Base-by-base conservation (phyloP, 1,140 invertebrate genomes). In the Psix sp. region DNA sequence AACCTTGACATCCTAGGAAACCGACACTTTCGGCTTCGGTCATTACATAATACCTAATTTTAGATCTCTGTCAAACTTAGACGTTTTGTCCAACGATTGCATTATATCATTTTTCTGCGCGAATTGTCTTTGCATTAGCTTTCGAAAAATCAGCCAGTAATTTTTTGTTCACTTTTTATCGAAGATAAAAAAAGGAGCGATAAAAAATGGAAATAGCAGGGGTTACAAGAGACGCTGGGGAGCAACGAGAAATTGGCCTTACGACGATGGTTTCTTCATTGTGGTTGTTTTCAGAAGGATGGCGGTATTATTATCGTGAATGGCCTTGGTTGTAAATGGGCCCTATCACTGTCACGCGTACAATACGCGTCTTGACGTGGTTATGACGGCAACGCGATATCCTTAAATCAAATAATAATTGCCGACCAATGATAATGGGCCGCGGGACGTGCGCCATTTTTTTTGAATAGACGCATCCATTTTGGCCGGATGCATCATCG, bases 341-440 rank as follows among this genome's bases (percentile, higher is more conserved):
- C 81, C 81, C 78, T 84, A 84, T 84, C 83, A 77, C 81, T 84
- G 83, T 84, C 81, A 77, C 62, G 46, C 52, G 74, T 63, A 82
- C 80, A 84, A 83, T 77, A 77, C 73, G 16, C 17, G 63, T 20
- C 57, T 77, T 80, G 80, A 83, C 72, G 67, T 79, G 80, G 72
- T 83, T 84, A 83, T 84, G 82, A 84, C 79, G 81, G 81, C 79
- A 84, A 84, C 78, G 76, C 73, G 83, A 84, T 81, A 83, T 77
- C 73, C 77, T 71, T 31, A 60, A 74, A 74, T 72, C 74, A 80
- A 78, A 76, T 79, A 79, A 82, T 80, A 80, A 80, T 80, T 71
- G 77, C 40, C 76, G 42, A 43, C 54, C 57, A 40, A 57, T 63
- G 66, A 71, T 74, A 74, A 77, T 74, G 63, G 72, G 46, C 66